These are phyloP conservation scores for Trilocha varians DNA, from an alignment of 2,888 invertebrate species.

Conservation along the genomic window DNA sequence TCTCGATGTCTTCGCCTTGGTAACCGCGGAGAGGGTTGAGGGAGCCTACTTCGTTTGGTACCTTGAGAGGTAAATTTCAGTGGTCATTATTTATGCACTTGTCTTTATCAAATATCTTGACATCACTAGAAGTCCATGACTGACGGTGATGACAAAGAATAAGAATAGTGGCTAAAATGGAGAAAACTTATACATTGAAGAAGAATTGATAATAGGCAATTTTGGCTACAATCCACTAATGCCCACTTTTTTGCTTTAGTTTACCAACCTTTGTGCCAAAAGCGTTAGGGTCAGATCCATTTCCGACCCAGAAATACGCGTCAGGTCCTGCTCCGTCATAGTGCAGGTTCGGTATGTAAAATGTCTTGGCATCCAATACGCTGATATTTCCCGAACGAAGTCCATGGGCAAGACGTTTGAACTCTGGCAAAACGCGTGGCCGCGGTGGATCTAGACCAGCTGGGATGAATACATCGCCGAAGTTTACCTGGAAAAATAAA, in stretches of 20 bases:
- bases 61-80: no score
- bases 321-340: constrained; percentile 94
- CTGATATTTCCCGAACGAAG: constrained; percentile 92
- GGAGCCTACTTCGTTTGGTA: constrained; percentile 92
- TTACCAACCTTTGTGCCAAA: constrained; percentile 82
- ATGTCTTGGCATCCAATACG: constrained; percentile 91
- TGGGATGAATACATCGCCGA: constrained; percentile 89
- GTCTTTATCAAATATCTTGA: no score
- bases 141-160: no score
- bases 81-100: no score
- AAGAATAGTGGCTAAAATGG: no score
- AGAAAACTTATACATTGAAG: no score
- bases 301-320: constrained; percentile 96
- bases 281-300: constrained; percentile 84
- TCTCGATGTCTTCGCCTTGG: constrained; percentile 93
- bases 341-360: constrained; percentile 92
- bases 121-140: no score
- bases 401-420: constrained; percentile 89
- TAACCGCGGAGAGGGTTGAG: constrained; percentile 86
- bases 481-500: constrained; percentile 80
- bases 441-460: constrained; percentile 84
- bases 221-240: no score
- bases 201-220: no score
- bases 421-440: constrained; percentile 86
- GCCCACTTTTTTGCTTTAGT: not conserved